Base-by-base conservation (phyloP, 2,797 vertebrate species). In the Jordanella pulchra region DNA sequence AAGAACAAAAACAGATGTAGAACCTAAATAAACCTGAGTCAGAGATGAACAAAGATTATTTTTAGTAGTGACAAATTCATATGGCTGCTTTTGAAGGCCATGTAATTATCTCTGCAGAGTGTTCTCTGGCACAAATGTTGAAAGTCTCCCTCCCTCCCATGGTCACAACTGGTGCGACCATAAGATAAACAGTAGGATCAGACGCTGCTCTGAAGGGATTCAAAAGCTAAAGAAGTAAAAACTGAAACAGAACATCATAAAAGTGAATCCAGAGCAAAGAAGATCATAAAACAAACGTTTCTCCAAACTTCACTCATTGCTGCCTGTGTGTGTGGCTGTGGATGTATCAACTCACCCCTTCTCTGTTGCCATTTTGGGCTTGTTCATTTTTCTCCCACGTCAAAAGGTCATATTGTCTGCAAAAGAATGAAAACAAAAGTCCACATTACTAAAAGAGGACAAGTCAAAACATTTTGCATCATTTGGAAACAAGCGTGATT, bases 331-430 rank as follows among this genome's bases (percentile, higher is more conserved):
- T 35, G 45, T 73, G 35, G 60, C 53, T 71, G 47, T 68, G 55
- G 67, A n/a, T 1, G 44, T 32, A 70, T 75, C 68, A 75, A 92
- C 94, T 94, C 90, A 99, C 98, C 97, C 96, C 94, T 99, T 99
- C 88, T 99, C 97, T 79, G 96, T 84, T 81, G 96, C 82, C 93
- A 95, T 95, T 96, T 97, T 99, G 88, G 95, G 90, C 94, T 97
- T 99, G 94, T 94, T 98, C 97, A 99, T 99, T 89, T 95, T 93
- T 55, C 21, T 87, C 84, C 86, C 90, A 94, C 91, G 93, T 93
- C 92, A 95, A 81, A 94, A 96, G 93, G 84, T 95, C 92, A 94
- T 74, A 87, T 81, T 84, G 83, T 89, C 96, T 92, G 89, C 84
- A 91, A 88, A 67, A 84, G 56, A 84, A 76, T 86, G n/a, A 74